Conservation (phyloP, 2,113 vertebrate species). For the Columba livia region DNA sequence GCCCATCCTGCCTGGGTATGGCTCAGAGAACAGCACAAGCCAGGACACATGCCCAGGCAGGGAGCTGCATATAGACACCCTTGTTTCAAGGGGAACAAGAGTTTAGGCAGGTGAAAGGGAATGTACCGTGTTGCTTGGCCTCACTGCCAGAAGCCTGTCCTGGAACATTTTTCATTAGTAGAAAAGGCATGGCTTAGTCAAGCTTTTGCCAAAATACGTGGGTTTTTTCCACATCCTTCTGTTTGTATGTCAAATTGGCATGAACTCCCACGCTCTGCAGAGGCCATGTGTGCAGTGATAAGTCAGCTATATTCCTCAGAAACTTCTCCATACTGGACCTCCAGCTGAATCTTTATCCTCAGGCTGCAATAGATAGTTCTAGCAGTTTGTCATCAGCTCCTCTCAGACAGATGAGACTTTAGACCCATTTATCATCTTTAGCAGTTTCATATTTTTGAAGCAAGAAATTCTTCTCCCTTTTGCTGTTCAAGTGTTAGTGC, state of each 20-base stretch:
- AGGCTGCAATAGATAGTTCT: not conserved
- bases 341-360: not conserved
- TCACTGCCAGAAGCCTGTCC: not conserved
- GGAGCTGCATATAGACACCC: not conserved
- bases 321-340: not conserved
- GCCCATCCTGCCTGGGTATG: accelerated
- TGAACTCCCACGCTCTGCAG: not conserved
- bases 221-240: not conserved
- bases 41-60: not conserved
- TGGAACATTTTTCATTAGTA: not conserved
- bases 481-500: not conserved
- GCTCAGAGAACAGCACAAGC: not conserved
- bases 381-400: not conserved
- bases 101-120: not conserved
- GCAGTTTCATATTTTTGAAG: not conserved
- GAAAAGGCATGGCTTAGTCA: not conserved
- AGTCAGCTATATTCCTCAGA: not conserved
- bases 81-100: not conserved
- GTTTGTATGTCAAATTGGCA: not conserved
- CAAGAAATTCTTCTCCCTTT: not conserved
- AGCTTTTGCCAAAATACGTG: not conserved
- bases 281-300: not conserved
- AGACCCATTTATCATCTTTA: not conserved
- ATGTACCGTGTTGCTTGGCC: not conserved
- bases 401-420: not conserved